Evolutionary conservation across 2,797 vertebrate genomes (phyloP).

Genomic region (Anguilla marmorata): DNA sequence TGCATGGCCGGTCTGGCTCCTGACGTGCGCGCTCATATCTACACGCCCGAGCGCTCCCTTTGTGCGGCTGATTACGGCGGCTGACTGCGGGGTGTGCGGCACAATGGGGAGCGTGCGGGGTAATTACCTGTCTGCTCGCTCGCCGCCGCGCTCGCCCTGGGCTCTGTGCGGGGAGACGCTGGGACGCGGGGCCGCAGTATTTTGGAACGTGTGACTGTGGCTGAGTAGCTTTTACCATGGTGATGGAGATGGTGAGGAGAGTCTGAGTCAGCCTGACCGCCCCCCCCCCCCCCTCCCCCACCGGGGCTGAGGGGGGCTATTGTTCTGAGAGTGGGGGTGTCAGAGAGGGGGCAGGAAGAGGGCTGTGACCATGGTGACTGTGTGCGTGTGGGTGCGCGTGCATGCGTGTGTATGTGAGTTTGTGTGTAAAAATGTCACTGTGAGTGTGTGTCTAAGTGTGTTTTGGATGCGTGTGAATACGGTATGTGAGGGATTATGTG

Average conservation of each 20-base stretch:
- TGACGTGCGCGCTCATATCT: neutral
- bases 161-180: neutral
- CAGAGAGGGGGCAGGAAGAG: neutral
- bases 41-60: neutral
- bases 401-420: neutral
- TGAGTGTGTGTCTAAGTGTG: neutral
- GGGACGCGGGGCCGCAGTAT: neutral
- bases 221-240: neutral
- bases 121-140: constrained; percentile 4
- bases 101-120: neutral
- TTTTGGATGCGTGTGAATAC: neutral
- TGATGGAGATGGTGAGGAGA: neutral
- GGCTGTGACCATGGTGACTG: neutral
- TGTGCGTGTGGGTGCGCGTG: neutral
- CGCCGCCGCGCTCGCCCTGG: neutral
- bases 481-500: neutral
- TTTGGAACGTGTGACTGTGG: neutral
- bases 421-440: neutral
- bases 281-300: no score
- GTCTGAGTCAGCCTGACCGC: neutral
- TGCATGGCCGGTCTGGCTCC: neutral
- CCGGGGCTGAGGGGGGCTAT: neutral
- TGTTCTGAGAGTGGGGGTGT: neutral
- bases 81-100: constrained; percentile 11
- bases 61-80: neutral